A percentile compares a stretch with the other conserved stretches of the same genome.
Evolutionary conservation across 2,113 vertebrate genomes (phyloP).

Genomic region (Vombatus ursinus): DNA sequence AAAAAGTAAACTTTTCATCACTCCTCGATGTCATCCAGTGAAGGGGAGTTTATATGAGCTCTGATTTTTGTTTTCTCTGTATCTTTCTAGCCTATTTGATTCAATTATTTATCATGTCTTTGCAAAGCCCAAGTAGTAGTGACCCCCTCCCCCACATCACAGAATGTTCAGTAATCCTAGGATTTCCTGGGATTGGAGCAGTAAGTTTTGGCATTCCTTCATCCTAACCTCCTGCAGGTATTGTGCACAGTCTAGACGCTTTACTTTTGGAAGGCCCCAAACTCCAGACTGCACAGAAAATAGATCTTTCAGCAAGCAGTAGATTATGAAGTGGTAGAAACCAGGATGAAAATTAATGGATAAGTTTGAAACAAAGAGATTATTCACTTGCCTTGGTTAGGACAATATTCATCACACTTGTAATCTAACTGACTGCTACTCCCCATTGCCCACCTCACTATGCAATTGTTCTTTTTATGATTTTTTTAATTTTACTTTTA

Average conservation of each 20-base stretch:
- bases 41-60: slow-evolving; percentile 57
- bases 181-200: slow-evolving; percentile 40
- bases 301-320: slow-evolving; percentile 53
- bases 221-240: slow-evolving; percentile 71
- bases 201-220: slow-evolving; percentile 45
- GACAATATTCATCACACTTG: slow-evolving; percentile 41
- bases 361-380: slow-evolving; percentile 71
- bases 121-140: slow-evolving; percentile 65
- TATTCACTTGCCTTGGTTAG: slow-evolving; percentile 60
- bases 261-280: slow-evolving; percentile 52
- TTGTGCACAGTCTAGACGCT: slow-evolving; percentile 39
- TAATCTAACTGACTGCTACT: slow-evolving; percentile 49
- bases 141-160: slow-evolving; percentile 56
- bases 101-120: slow-evolving; percentile 63
- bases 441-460: slow-evolving; percentile 22
- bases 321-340: slow-evolving; percentile 71
- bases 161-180: slow-evolving; percentile 48
- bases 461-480: slow-evolving; percentile 52
- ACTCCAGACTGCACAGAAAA: slow-evolving; percentile 52
- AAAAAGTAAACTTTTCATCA: slow-evolving; percentile 63
- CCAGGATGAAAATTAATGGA: slow-evolving; percentile 76
- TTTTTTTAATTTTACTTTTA: slow-evolving; percentile 47
- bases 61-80: slow-evolving; percentile 67
- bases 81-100: slow-evolving; percentile 60
- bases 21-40: slow-evolving; percentile 44